These are phyloP conservation scores for Epistrophella euchroma DNA, from an alignment of 2,888 invertebrate species.

Conservation along the genomic window DNA sequence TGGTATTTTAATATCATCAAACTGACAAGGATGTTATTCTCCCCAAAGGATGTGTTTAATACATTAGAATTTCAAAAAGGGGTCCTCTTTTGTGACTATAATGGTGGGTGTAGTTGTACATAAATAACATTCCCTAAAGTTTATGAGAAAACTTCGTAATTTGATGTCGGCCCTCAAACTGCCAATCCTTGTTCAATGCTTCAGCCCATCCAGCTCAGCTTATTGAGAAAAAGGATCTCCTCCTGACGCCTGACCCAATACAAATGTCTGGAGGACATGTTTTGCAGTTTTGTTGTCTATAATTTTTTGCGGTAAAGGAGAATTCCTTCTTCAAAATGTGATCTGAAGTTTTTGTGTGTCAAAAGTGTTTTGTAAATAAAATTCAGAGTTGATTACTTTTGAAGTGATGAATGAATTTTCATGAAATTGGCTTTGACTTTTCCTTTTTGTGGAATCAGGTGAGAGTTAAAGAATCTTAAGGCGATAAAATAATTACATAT, in stretches of 20 bases:
- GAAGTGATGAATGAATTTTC: conserved; percentile 33
- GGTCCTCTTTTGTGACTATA: conserved; percentile 15
- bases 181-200: conserved; percentile 35
- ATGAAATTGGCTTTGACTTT: conserved; percentile 21
- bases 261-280: conserved; percentile 41
- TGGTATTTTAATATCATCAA: conserved; percentile 66
- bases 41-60: conserved; percentile 54
- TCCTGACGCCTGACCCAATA: conserved; percentile 42
- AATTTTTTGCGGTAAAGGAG: conserved; percentile 24
- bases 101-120: background rate
- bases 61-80: conserved; percentile 58
- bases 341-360: conserved; percentile 33
- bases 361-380: conserved; percentile 63
- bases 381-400: conserved; percentile 63
- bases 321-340: conserved; percentile 37
- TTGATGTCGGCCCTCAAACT: conserved; percentile 64
- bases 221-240: conserved; percentile 29
- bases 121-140: conserved; percentile 34
- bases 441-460: conserved; percentile 17
- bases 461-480: conserved; percentile 13
- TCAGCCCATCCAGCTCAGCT: no score
- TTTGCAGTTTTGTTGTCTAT: conserved; percentile 22
- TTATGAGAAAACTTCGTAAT: conserved; percentile 68
- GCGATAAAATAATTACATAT: conserved; percentile 1
- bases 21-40: conserved; percentile 54